Evolutionary conservation across 2,797 vertebrate species (phyloP), one percentile per base, ranked within the genome.

Genomic region (Melanogrammus aeglefinus): DNA sequence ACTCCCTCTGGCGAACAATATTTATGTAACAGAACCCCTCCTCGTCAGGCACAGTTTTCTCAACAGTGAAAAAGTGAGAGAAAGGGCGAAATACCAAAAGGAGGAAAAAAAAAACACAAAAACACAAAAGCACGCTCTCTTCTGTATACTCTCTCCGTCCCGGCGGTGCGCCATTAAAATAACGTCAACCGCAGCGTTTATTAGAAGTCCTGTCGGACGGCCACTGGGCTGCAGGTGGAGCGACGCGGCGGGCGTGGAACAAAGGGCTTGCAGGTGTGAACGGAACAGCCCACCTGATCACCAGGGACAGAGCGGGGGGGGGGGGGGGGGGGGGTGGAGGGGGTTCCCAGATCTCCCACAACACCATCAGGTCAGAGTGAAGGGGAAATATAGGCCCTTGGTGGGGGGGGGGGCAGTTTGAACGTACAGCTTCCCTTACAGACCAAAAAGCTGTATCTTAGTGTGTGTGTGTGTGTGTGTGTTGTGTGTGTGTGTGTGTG

Each of bases 191-290:
- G 92, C 92, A 89, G 81, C 78, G 80, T 90, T 91, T 91, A 88
- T 90, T 78, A 86, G 83, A 47, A 69, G 73, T 39, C 70, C 70
- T 24, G 16, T 33, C 70, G 14, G 8, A 92, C 92, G 10, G 86
- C 83, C 83, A 88, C 88, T 87, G 89, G 92, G 87, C 90, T 86
- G 80, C 81, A 85, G 86, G 84, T 92, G 91, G 92, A 93, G 91
- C 83, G 85, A 85, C 89, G 92, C 86, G 81, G 84, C 76, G 6
- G 82, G 75, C 36, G 9, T 31, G 33, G 75, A 89, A 94, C 92
- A 93, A 94, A 92, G 88, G 81, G 71, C 83, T 78, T 77, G 80
- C 92, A 94, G 92, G 93, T 94, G 92, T 92, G 92, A 92, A 91
- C 86, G 73, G 90, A 92, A 92, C 92, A 85, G 31, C 31, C 1